These are phyloP conservation scores for Eupithecia tripunctaria DNA, from an alignment of 2,888 invertebrate genomes.

Conservation along the genomic window DNA sequence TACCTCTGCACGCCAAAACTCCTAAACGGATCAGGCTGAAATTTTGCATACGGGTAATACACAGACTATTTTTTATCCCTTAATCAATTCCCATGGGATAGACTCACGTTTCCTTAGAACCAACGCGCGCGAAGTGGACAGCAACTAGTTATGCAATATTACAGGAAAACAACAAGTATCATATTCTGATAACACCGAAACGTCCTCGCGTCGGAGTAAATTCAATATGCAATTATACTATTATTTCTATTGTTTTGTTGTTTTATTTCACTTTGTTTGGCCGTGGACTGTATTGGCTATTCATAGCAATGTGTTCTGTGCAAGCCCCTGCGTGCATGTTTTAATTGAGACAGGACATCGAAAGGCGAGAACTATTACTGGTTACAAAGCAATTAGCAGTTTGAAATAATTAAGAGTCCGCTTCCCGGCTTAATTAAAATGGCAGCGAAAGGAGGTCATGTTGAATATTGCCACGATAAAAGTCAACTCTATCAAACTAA, in stretches of 20 bases:
- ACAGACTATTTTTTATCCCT: too few species aligned
- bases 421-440: conserved; percentile 54
- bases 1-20: too few species aligned
- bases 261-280: background rate
- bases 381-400: conserved; percentile 36
- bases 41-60: too few species aligned
- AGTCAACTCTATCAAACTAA: conserved; percentile 25
- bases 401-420: conserved; percentile 47
- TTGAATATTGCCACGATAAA: conserved; percentile 37
- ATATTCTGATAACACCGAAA: background rate
- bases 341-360: conserved; percentile 31
- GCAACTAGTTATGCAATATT: background rate
- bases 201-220: background rate
- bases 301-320: conserved; percentile 12
- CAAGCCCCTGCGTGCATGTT: conserved; percentile 26
- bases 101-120: too few species aligned
- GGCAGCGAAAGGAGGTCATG: conserved; percentile 52
- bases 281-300: conserved; percentile 3
- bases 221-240: background rate
- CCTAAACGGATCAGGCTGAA: too few species aligned
- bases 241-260: background rate
- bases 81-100: too few species aligned
- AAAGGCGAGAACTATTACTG: conserved; percentile 33
- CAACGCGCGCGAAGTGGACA: too few species aligned
- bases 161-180: background rate